Base-by-base conservation (phyloP, 1,140 invertebrate genomes). In the Leptopilina clavipes region DNA sequence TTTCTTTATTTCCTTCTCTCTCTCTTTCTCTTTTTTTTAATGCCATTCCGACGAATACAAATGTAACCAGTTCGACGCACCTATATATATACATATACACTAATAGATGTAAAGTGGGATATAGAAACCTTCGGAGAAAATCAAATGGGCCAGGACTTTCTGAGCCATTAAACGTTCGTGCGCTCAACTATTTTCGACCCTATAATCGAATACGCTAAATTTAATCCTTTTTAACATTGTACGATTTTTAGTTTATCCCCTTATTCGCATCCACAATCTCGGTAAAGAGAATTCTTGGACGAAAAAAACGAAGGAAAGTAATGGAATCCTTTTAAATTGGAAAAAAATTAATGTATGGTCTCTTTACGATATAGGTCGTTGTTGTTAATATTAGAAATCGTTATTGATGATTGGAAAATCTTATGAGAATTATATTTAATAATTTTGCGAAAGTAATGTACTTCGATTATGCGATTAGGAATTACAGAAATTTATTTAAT, bases 121-220 rank as follows among this genome's bases (percentile, higher is more conserved):
- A 79, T 80, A 79, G 71, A 79, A 80, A 82, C 76, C 74, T 77
- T 72, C 74, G 74, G 73, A 76, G 81, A 82, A 82, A 82, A 80
- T 80, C 79, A 76, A 82, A 82, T 80, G 81, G 79, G 65, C 81
- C 81, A 80, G 80, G 77, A 76, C 77, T 74, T 82, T 80, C 79
- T 80, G 77, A 80, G 72, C 79, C 81, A 80, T 82, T 82, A 80
- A 76, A 76, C 81, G 78, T 80, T 77, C 79, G 77, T 77, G 80
- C 78, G 79, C 73, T 82, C 77, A 79, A 77, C 79, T 82, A 78
- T 81, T 82, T 79, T 81, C 81, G 74, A 81, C 74, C 77, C 79
- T 79, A 79, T 78, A 79, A 81, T 81, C 77, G 77, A 76, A 76
- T 76, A 79, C 77, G 77, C 77, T 81, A 78, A 81, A 82, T 81